Evolutionary conservation across 2,113 vertebrate genomes (phyloP).

Genomic region (Lanius collurio): DNA sequence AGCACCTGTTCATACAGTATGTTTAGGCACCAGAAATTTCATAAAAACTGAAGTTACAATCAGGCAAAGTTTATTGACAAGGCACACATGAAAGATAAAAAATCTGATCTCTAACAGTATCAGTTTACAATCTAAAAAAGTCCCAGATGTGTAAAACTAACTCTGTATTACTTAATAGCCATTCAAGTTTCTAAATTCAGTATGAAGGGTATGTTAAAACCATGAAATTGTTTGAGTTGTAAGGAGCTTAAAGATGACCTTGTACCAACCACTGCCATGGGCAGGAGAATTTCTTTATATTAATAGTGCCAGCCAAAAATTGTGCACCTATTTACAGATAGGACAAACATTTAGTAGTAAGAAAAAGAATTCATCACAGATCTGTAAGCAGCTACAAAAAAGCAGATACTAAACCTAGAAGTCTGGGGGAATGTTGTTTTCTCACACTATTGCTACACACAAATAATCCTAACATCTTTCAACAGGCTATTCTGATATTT

Average conservation of each 20-base stretch:
- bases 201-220: slow-evolving; percentile 43
- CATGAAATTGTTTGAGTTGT: neutral
- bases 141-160: slow-evolving; percentile 61
- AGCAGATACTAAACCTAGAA: slow-evolving; percentile 42
- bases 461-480: neutral
- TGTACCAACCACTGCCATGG: neutral
- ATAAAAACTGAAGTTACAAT: slow-evolving; percentile 67
- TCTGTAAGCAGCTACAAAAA: slow-evolving; percentile 41
- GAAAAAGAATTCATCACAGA: slow-evolving; percentile 62
- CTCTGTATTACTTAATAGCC: slow-evolving; percentile 40
- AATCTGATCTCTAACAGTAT: slow-evolving; percentile 60
- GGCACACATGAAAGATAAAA: slow-evolving; percentile 76
- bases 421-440: slow-evolving; percentile 2
- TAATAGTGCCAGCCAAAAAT: slow-evolving; percentile 39
- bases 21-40: slow-evolving; percentile 77
- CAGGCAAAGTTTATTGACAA: slow-evolving; percentile 73
- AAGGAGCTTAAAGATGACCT: neutral
- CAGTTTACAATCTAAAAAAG: slow-evolving; percentile 65
- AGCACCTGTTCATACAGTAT: slow-evolving; percentile 71
- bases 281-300: neutral
- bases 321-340: slow-evolving; percentile 50
- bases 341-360: slow-evolving; percentile 15
- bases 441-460: neutral
- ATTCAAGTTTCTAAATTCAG: slow-evolving; percentile 66
- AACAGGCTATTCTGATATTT: neutral